A percentile compares a stretch with the other conserved stretches of the same genome.
Evolutionary conservation across 35 echinoderm and acorn worm genomes (phyloP).

Genomic region (Acanthaster planci): DNA sequence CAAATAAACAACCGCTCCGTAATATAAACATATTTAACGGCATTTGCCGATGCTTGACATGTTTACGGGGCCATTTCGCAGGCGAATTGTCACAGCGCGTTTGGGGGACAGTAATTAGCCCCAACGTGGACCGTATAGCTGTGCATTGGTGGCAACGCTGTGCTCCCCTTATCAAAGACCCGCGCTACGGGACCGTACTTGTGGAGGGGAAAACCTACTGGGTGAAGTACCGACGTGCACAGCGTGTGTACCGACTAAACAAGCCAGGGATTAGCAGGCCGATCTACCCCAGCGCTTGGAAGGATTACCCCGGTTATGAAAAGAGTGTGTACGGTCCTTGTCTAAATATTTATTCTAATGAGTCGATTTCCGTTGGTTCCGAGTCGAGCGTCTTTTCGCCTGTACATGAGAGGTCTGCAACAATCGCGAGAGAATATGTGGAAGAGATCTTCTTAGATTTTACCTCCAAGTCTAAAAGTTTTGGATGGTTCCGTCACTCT

Average conservation of each 20-base stretch:
- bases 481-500: too few relatives aligned
- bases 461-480: too few relatives aligned
- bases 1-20: constrained; percentile 7
- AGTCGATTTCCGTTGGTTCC: neutral
- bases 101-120: neutral
- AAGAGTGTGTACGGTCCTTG: neutral
- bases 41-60: constrained; percentile 5
- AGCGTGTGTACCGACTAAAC: neutral
- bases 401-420: too few relatives aligned
- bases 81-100: neutral
- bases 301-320: neutral
- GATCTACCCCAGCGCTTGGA: neutral
- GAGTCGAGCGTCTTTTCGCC: too few relatives aligned
- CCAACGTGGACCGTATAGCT: neutral
- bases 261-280: neutral
- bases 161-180: neutral
- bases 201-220: too few relatives aligned
- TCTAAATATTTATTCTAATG: constrained; percentile 28
- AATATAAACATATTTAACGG: constrained; percentile 30
- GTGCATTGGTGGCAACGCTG: neutral
- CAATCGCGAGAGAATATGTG: too few relatives aligned
- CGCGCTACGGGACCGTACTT: too few relatives aligned
- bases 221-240: neutral
- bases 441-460: too few relatives aligned
- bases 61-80: constrained; percentile 19